Base-by-base conservation (phyloP, 2,797 vertebrate species). In the Channallabes apus region DNA sequence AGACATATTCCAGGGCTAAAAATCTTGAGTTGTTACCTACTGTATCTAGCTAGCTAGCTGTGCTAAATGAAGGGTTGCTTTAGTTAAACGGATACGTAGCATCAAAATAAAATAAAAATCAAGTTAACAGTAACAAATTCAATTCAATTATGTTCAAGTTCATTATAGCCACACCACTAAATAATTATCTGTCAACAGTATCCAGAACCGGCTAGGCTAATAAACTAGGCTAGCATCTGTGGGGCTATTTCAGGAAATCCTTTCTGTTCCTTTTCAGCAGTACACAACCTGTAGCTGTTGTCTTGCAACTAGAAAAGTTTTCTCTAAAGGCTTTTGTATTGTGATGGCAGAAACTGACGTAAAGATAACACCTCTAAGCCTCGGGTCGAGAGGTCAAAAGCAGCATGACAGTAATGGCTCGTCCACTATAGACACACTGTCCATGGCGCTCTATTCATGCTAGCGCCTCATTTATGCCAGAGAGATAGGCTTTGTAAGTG, bases 311-410 rank as follows among this genome's bases (percentile, higher is more conserved):
- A 58, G 27, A 35, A 80, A 24, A 38, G 41, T 84, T 84, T 85
- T 67, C 69, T 87, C 59, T 83, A 20, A 80, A 82, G 32, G 76
- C 78, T 77, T 75, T 86, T 75, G 64, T 32, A 32, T 22, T 72
- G 82, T 67, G 72, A 65, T 61, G 65, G 58, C 84, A 87, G 88
- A 85, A 86, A 86, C 82, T 81, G 67, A 73, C 83, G 85, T 78
- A 67, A 78, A 84, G 85, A 87, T 86, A 86, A 85, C 85, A 87
- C 88, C 87, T 38, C 61, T 62, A 35, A 86, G 71, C 80, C 56
- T 41, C 27, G 76, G 82, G 84, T 87, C 58, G 29, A 67, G 73
- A 87, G 83, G 85, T 86, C 82, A 87, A 79, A 84, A 75, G 77
- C 77, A 83, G 75, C 84, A 72, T 54, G 58, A 77, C 81, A 85